These are phyloP conservation scores for Criorhina ranunculi DNA, from an alignment of 2,888 invertebrate genomes.

Conservation along the genomic window DNA sequence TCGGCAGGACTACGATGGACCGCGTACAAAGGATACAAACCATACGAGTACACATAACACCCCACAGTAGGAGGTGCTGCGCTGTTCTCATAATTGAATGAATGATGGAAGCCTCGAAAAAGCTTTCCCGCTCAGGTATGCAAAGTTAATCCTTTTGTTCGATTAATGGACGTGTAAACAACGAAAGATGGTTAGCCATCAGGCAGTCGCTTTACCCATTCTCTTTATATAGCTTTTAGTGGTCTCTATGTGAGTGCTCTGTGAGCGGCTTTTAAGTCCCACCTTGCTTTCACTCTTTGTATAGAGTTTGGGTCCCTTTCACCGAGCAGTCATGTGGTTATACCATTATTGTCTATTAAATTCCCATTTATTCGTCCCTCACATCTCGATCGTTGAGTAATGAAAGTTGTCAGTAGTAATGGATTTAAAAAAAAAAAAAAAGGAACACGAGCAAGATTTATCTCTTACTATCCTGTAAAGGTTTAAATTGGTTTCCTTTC, in stretches of 20 bases:
- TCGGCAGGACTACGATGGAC: background rate
- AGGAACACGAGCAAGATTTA: constrained; percentile 53
- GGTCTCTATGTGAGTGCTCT: constrained; percentile 11
- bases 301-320: constrained; percentile 3
- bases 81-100: constrained; percentile 75
- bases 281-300: constrained; percentile 11
- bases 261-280: constrained; percentile 64
- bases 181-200: constrained; percentile 76
- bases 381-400: constrained; percentile 35
- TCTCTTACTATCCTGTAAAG: constrained; percentile 47
- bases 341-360: constrained; percentile 73
- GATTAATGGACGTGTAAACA: constrained; percentile 79
- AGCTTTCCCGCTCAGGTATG: constrained; percentile 68
- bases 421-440: constrained; percentile 55
- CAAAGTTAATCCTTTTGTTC: constrained; percentile 79
- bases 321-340: constrained; percentile 17
- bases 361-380: constrained; percentile 52
- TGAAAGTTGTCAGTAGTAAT: constrained; percentile 72
- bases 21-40: constrained; percentile 2
- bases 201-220: constrained; percentile 32
- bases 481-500: constrained; percentile 56
- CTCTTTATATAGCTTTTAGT: constrained; percentile 48
- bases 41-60: constrained; percentile 7
- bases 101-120: constrained; percentile 73
- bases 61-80: background rate